Conservation (phyloP, 2,797 vertebrate species). For the Falco novaeseelandiae region DNA sequence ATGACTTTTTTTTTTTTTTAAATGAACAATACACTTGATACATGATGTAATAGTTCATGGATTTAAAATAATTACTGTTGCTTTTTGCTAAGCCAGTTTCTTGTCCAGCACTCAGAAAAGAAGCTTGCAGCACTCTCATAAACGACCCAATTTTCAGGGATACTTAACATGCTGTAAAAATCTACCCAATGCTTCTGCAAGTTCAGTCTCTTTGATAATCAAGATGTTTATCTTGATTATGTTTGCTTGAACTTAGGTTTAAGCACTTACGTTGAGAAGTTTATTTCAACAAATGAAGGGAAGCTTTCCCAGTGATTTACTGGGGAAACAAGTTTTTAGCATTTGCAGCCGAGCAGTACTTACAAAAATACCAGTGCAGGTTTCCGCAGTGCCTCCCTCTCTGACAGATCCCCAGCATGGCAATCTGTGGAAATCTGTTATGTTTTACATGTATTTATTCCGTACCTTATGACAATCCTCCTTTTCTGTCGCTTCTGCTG, state of each 20-base stretch:
- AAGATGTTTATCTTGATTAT: background rate
- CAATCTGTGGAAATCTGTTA: background rate
- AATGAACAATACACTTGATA: conserved; percentile 18
- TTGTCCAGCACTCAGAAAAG: background rate
- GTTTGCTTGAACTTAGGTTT: conserved; percentile 1
- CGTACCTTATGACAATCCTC: background rate
- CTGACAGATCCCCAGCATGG: background rate
- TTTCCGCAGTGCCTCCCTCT: background rate
- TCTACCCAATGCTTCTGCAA: background rate
- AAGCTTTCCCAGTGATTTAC: background rate
- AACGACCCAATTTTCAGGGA: background rate
- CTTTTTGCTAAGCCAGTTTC: background rate
- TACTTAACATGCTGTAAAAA: background rate
- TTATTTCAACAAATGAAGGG: background rate
- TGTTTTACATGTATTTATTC: background rate
- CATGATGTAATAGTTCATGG: background rate
- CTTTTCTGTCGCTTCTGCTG: background rate
- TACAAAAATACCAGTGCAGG: background rate
- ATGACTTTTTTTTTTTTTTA: background rate
- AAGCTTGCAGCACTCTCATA: background rate
- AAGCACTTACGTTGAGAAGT: background rate
- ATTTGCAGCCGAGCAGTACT: background rate
- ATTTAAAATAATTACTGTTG: background rate
- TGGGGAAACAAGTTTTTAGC: background rate
- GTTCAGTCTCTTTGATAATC: background rate